Conservation (phyloP, 2,113 vertebrate genomes). For the Dromas ardeola region DNA sequence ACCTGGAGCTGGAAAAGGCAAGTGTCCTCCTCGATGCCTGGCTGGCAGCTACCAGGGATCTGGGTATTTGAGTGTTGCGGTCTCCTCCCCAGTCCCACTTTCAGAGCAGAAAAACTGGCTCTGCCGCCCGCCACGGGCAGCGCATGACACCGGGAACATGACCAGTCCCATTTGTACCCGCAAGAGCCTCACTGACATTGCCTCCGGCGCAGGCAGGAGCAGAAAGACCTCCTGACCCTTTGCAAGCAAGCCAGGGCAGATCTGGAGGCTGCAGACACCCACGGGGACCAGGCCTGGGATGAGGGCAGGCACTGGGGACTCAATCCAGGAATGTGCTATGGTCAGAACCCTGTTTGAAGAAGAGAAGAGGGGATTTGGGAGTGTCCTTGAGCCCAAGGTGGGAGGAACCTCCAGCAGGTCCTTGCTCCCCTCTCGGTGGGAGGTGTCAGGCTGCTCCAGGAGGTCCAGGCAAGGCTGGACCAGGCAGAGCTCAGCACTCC, state of each 20-base stretch:
- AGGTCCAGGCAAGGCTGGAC: neutral
- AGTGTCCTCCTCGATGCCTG: neutral
- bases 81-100: slow-evolving; percentile 35
- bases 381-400: neutral
- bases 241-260: neutral
- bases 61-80: neutral
- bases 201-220: neutral
- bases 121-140: neutral
- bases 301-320: neutral
- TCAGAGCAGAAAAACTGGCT: slow-evolving; percentile 49
- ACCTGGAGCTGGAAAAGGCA: neutral
- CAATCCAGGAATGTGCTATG: neutral
- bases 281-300: neutral
- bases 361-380: neutral
- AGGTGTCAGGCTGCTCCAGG: neutral
- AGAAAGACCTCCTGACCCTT: neutral
- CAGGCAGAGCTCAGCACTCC: neutral
- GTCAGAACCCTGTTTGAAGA: neutral
- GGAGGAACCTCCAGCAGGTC: neutral
- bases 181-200: neutral
- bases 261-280: neutral
- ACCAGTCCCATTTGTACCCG: neutral
- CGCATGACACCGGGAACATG: neutral
- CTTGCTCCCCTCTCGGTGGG: neutral
- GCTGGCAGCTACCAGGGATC: neutral